A percentile compares a stretch with the other conserved stretches of the same genome.
These are phyloP conservation scores for Stigmatopora nigra DNA, from an alignment of 2,113 vertebrate genomes.

Conservation along the genomic window DNA sequence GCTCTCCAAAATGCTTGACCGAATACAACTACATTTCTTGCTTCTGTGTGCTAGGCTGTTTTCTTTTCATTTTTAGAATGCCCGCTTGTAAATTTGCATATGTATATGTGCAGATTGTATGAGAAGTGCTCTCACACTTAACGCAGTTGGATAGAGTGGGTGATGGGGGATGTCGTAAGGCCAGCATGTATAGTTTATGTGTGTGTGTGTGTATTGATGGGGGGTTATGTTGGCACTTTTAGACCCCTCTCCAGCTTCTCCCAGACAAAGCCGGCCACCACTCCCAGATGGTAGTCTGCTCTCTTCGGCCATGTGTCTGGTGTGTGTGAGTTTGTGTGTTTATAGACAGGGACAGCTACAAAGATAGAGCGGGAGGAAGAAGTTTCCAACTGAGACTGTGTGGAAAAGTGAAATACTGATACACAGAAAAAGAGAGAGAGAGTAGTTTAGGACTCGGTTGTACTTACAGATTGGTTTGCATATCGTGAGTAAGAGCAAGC, in stretches of 20 bases:
- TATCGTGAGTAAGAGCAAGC: constrained; percentile 28
- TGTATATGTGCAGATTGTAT: constrained; percentile 71
- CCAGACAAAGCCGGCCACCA: constrained; percentile 67
- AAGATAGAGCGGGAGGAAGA: constrained; percentile 38
- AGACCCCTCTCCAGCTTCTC: constrained; percentile 39
- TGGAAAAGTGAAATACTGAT: constrained; percentile 24
- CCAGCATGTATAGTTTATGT: constrained; percentile 49
- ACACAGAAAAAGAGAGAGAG: not conserved
- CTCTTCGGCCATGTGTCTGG: constrained; percentile 66
- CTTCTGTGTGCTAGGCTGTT: constrained; percentile 18
- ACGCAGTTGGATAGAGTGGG: constrained; percentile 56
- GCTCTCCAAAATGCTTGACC: constrained; percentile 43
- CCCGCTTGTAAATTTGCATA: constrained; percentile 66
- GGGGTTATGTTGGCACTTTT: constrained; percentile 49
- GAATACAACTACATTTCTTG: constrained; percentile 42
- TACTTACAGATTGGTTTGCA: constrained; percentile 16
- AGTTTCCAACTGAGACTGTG: constrained; percentile 35
- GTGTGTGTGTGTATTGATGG: constrained; percentile 34
- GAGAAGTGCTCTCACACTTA: constrained; percentile 67
- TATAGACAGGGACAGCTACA: constrained; percentile 38
- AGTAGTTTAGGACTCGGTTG: constrained; percentile 20
- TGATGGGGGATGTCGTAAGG: constrained; percentile 46
- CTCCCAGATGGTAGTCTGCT: constrained; percentile 69
- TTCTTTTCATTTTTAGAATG: constrained; percentile 56
- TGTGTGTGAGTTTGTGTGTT: constrained; percentile 40